phyloP scores from a whole-genome alignment of 2,113 vertebrate species.

The Nothocercus julius region DNA sequence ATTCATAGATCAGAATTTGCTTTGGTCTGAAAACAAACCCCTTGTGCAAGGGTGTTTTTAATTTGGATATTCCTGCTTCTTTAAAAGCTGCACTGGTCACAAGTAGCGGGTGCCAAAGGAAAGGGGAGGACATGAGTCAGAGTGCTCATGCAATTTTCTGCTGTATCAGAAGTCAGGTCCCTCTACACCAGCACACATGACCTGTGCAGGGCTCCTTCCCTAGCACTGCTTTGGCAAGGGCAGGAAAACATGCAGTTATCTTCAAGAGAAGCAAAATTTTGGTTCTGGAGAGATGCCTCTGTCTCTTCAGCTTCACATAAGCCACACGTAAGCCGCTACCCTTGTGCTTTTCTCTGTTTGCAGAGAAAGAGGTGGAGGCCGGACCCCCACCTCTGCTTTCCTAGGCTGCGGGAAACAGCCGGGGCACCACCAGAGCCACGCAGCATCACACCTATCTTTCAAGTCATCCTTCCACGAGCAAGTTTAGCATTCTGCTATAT shows the following conservation, averaged over 20 bases:
- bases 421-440: not conserved
- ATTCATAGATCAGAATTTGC: not conserved
- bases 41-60: not conserved
- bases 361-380: not conserved
- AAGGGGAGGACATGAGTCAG: not conserved
- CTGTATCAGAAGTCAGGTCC: not conserved
- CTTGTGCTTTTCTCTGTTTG: not conserved
- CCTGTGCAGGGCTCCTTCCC: too few species aligned
- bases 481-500: not conserved
- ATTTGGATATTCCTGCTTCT: not conserved
- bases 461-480: not conserved
- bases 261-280: not conserved
- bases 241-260: not conserved
- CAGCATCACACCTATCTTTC: not conserved
- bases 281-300: not conserved
- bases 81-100: not conserved
- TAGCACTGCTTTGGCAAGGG: not conserved
- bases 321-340: not conserved
- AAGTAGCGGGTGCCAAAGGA: not conserved
- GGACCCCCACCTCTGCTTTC: not conserved
- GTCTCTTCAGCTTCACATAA: not conserved
- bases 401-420: not conserved
- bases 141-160: not conserved
- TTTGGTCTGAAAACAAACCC: not conserved
- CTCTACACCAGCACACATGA: rapidly evolving